Evolutionary conservation across 2,113 vertebrate genomes (phyloP).

Genomic region (Macroglossus sobrinus): DNA sequence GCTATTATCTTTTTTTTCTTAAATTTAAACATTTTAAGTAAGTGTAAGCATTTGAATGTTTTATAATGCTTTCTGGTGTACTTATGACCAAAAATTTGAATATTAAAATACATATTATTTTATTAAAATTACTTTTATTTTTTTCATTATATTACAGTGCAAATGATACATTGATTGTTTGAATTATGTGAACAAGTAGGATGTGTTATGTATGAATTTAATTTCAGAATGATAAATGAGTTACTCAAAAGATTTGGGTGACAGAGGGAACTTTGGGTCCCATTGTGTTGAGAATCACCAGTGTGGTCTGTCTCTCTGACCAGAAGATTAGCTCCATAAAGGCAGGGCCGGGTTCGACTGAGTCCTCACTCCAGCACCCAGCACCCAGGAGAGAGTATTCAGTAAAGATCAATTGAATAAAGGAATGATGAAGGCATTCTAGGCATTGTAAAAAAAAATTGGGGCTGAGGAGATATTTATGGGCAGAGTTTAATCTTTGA

Average conservation of each 20-base stretch:
- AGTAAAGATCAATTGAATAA: background rate
- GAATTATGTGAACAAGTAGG: background rate
- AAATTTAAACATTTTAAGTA: conserved; percentile 7
- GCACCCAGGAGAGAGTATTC: background rate
- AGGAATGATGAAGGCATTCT: background rate
- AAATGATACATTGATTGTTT: conserved; percentile 31
- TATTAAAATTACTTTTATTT: conserved; percentile 31
- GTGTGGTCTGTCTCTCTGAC: background rate
- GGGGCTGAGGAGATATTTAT: background rate
- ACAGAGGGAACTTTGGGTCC: background rate
- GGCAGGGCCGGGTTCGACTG: background rate
- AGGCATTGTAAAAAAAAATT: background rate
- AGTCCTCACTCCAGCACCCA: background rate
- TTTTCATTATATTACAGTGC: background rate
- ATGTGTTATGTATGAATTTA: background rate
- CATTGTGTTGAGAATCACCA: background rate
- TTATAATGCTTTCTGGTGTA: background rate
- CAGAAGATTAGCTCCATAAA: background rate
- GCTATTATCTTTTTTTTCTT: conserved; percentile 5
- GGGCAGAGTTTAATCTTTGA: background rate
- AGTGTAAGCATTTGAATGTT: background rate
- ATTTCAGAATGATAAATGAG: conserved; percentile 27
- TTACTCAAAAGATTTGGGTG: background rate
- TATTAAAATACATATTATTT: conserved; percentile 10
- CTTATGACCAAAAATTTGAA: conserved; percentile 9